phyloP scores from a whole-genome alignment of 2,797 vertebrate genomes.

The Rallus crepitans region DNA sequence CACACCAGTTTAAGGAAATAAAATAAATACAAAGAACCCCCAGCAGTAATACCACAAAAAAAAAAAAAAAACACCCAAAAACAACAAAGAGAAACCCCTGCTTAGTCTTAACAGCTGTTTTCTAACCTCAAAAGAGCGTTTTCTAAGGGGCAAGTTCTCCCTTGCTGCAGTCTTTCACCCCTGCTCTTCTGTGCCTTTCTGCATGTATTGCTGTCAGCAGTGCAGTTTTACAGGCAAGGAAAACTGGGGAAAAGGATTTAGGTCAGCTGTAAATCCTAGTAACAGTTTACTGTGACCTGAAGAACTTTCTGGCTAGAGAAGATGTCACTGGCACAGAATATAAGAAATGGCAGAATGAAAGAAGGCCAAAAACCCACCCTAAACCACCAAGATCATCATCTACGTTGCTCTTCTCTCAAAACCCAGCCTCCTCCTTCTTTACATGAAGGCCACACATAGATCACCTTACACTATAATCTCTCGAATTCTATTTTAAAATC shows the following conservation, averaged over 20 bases:
- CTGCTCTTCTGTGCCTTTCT: not conserved
- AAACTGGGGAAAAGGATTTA: not conserved
- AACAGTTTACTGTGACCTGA: not conserved
- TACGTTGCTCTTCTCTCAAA: not conserved
- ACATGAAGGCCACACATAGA: rapidly evolving
- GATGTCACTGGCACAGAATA: not conserved
- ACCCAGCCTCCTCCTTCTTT: not conserved
- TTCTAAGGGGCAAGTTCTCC: not conserved
- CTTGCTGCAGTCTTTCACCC: not conserved
- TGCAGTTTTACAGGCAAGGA: not conserved
- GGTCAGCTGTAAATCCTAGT: not conserved
- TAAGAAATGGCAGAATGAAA: not conserved
- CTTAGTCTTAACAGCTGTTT: not conserved
- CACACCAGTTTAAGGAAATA: not conserved
- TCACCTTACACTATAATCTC: not conserved
- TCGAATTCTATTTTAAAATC: not conserved
- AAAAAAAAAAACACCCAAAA: too few species aligned
- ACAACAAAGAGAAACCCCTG: not conserved
- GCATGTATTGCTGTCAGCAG: rapidly evolving
- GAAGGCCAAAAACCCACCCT: not conserved
- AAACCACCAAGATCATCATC: not conserved
- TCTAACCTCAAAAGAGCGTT: not conserved
- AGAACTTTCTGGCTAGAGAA: rapidly evolving
- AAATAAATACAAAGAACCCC: not conserved
- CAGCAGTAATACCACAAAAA: not conserved